A percentile compares a stretch with the other conserved stretches of the same genome.
phyloP scores from a whole-genome alignment of 2,888 invertebrate species.

The Acanthococcus lagerstroemiae region DNA sequence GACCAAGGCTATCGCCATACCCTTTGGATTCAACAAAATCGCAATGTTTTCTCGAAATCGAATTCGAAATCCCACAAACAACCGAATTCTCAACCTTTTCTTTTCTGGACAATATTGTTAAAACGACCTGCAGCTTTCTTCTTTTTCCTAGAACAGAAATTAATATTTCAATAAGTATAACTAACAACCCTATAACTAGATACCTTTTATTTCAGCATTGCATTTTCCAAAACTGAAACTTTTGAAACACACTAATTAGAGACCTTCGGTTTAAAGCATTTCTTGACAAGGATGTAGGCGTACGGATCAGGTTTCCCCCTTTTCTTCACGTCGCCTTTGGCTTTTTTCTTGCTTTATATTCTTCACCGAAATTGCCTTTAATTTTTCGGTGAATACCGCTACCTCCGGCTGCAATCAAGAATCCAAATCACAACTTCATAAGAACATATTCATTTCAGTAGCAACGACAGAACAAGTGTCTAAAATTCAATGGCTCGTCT shows the following conservation, averaged over 20 bases:
- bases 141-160: conserved; percentile 51
- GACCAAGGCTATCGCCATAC: too few species aligned
- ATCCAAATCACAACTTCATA: background rate
- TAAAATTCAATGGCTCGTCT: conserved; percentile 42
- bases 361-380: conserved; percentile 44
- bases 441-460: background rate
- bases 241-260: background rate
- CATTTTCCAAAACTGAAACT: background rate
- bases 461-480: background rate
- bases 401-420: conserved; percentile 56
- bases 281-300: conserved; percentile 74
- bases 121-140: conserved; percentile 66
- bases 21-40: too few species aligned
- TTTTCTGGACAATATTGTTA: conserved; percentile 64
- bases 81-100: conserved; percentile 62
- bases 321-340: conserved; percentile 72
- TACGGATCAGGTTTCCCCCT: conserved; percentile 79
- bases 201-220: background rate
- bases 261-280: conserved; percentile 70
- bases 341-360: conserved; percentile 69
- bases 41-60: too few species aligned
- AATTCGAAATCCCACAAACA: too few species aligned
- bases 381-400: conserved; percentile 68
- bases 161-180: conserved; percentile 40
- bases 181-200: too few species aligned